These are phyloP conservation scores for Cremastinae sp. DNA, from an alignment of 2,888 invertebrate genomes.

Conservation along the genomic window DNA sequence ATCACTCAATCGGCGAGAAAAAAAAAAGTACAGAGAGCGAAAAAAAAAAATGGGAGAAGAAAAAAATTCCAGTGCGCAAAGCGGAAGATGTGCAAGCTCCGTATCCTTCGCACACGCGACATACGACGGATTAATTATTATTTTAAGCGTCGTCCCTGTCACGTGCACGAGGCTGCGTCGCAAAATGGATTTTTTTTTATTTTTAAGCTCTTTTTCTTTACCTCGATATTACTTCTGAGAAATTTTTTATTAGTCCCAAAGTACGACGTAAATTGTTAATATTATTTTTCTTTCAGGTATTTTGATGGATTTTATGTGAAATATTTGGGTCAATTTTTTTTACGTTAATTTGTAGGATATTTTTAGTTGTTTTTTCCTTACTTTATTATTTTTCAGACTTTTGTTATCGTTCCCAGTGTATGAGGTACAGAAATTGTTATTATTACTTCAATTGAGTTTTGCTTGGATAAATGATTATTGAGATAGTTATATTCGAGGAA, in stretches of 20 bases:
- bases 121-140: constrained; percentile 56
- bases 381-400: too few species aligned
- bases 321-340: too few species aligned
- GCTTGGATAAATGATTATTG: too few species aligned
- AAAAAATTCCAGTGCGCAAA: constrained; percentile 26
- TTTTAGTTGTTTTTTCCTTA: too few species aligned
- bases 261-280: not conserved
- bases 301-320: too few species aligned
- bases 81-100: constrained; percentile 19
- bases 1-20: constrained; percentile 57
- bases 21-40: constrained; percentile 14
- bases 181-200: constrained; percentile 15
- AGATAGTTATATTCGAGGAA: too few species aligned
- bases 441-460: too few species aligned
- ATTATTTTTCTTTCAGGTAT: constrained; percentile 20
- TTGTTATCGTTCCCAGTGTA: too few species aligned
- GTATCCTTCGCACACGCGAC: constrained; percentile 42
- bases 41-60: not conserved
- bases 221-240: not conserved
- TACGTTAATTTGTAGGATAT: too few species aligned
- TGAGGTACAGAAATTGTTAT: too few species aligned
- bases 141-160: constrained; percentile 56
- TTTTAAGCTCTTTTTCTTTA: not conserved
- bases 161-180: constrained; percentile 53
- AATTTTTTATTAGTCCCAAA: constrained; percentile 11